Conservation (phyloP, 2,888 invertebrate species). For the Drosophila tripunctata region DNA sequence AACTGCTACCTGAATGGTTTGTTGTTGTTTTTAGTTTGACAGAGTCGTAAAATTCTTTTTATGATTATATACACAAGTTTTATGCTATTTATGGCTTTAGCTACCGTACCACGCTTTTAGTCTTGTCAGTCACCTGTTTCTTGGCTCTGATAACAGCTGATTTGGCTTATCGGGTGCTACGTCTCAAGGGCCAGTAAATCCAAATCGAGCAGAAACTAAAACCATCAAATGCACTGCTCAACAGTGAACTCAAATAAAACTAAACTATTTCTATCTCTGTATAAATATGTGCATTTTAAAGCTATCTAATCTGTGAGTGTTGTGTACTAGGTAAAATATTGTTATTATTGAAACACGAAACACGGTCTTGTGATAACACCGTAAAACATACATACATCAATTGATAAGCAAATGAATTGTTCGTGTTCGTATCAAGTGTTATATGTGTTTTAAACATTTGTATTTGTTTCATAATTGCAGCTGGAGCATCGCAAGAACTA, state of each 20-base stretch:
- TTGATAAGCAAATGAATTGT: conserved; percentile 29
- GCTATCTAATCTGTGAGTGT: conserved; percentile 52
- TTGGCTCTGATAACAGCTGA: conserved; percentile 27
- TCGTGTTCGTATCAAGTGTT: not conserved
- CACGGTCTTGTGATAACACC: conserved; percentile 35
- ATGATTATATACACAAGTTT: conserved; percentile 9
- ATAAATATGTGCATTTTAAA: conserved; percentile 25
- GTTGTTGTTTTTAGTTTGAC: too few species aligned
- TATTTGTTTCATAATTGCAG: conserved; percentile 77
- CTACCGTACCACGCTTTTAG: conserved; percentile 22
- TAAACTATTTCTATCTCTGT: not conserved
- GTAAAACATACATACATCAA: not conserved
- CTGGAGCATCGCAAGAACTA: conserved; percentile 89
- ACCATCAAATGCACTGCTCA: conserved; percentile 2
- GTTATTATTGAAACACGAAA: conserved; percentile 6
- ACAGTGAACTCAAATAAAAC: not conserved
- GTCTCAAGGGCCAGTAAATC: conserved; percentile 31
- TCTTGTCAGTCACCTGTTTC: conserved; percentile 11
- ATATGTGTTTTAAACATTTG: not conserved
- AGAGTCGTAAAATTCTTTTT: conserved; percentile 32
- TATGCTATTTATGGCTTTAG: conserved; percentile 6
- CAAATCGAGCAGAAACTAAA: conserved; percentile 11
- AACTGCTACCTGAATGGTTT: conserved; percentile 3
- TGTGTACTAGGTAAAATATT: conserved; percentile 12
- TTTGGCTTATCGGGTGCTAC: conserved; percentile 5